Conservation (phyloP, 2,888 invertebrate genomes). For the Perdita meconis region DNA sequence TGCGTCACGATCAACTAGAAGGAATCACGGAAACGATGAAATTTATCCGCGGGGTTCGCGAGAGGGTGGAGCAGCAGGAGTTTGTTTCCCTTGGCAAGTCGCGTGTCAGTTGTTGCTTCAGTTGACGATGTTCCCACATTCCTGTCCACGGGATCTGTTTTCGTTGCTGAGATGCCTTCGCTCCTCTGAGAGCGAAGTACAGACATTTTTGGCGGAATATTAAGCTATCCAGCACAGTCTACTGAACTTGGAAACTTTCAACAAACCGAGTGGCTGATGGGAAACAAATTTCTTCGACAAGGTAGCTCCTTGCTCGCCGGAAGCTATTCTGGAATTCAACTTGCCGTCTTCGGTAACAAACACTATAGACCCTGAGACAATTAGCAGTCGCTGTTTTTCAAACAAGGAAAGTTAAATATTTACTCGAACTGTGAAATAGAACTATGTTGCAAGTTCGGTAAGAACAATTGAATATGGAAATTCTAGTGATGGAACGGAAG, state of each 20-base stretch:
- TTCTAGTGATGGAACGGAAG: too few relatives aligned
- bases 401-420: too few relatives aligned
- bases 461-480: too few relatives aligned
- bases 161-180: background rate
- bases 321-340: too few relatives aligned
- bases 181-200: background rate
- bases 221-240: background rate
- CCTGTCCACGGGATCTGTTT: background rate
- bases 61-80: background rate
- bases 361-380: too few relatives aligned
- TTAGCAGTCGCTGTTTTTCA: too few relatives aligned
- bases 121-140: background rate
- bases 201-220: background rate
- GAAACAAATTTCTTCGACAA: background rate
- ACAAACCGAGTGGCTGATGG: background rate
- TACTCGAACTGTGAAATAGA: too few relatives aligned
- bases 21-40: slow-evolving; percentile 27
- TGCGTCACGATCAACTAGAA: background rate
- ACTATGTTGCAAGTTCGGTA: too few relatives aligned
- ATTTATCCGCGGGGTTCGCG: slow-evolving; percentile 9
- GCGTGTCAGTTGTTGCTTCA: slow-evolving; percentile 15
- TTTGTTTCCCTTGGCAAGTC: slow-evolving; percentile 9
- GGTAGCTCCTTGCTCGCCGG: background rate
- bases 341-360: too few relatives aligned
- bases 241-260: background rate